These are phyloP conservation scores for Anthoptus insignis DNA, from an alignment of 2,888 invertebrate species.

Conservation along the genomic window DNA sequence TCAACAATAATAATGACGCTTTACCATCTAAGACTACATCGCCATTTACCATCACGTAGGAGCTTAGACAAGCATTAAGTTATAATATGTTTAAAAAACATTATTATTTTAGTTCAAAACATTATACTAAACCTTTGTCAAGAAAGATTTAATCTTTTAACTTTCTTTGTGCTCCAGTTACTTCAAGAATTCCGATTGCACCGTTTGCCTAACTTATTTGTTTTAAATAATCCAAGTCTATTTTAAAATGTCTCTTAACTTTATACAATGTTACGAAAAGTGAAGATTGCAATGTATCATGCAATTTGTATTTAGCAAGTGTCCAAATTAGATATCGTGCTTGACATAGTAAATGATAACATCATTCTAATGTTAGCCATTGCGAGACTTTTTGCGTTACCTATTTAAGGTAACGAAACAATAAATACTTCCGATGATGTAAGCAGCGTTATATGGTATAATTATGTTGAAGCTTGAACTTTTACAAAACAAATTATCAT, in stretches of 20 bases:
- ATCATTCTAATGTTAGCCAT: conserved; percentile 9
- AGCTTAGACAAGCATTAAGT: no score
- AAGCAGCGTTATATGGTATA: neutral
- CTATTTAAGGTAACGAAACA: neutral
- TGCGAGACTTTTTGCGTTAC: conserved; percentile 11
- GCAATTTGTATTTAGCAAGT: conserved; percentile 6
- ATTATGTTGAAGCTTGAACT: conserved; percentile 7
- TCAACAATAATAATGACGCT: no score
- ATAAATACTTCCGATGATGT: conserved; percentile 4
- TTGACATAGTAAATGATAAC: conserved; percentile 3
- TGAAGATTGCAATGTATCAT: neutral
- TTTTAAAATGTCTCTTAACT: neutral
- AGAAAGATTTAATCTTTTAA: neutral
- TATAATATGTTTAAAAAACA: no score
- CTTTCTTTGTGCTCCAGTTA: neutral
- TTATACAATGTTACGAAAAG: conserved; percentile 1
- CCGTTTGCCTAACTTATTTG: neutral
- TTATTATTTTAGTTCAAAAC: no score
- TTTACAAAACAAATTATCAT: neutral
- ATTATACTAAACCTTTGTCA: no score
- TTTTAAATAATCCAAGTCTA: no score
- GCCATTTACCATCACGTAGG: no score
- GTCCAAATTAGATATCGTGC: conserved; percentile 1
- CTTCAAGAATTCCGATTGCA: neutral
- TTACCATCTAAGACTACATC: no score